Base-by-base conservation (phyloP, 2,797 vertebrate genomes). In the Calcarius lapponicus region DNA sequence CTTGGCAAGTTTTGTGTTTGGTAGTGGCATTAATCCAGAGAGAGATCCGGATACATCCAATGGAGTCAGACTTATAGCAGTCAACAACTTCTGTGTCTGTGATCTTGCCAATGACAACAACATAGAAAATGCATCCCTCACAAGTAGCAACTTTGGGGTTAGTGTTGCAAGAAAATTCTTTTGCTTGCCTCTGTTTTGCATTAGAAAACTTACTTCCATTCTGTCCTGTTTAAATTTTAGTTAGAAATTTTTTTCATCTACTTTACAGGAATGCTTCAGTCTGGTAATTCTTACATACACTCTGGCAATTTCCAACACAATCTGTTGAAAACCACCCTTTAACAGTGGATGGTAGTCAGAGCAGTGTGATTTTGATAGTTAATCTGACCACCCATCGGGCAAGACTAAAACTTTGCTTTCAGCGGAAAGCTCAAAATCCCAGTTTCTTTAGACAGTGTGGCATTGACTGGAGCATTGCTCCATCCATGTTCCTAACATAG, bases 21-120 rank as follows among this genome's bases (percentile, higher is more conserved):
- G 98, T 93, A 98, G 98, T 86, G 98, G 98, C 95, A 98, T 98
- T 95, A 98, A 98, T 96, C 98, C 98, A 74, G 98, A 98, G 92
- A 97, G 97, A 89, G 98, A 98, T 80, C 96, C 96, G 45, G 97
- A 98, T 92, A 94, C 97, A 36, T 95, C 97, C 38, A 98, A 97
- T 53, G 97, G 97, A 78, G 97, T 98, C 97, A 97, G 98, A 87
- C 97, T 98, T 67, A 96, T 98, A 90, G 95, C 98, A 29, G 97
- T 98, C 95, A 98, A 97, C 97, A 98, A 97, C 95, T 98, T 98
- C 96, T 98, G 98, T 42, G 97, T 97, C 45, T 98, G 98, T 80
- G 98, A 98, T 95, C 97, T 98, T 54, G 98, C 98, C 96, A 98
- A 98, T 36, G 98, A 98, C 96, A 98, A 98, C 97, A 98, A 96